phyloP scores from a whole-genome alignment of 1,140 invertebrate genomes.

The Macrobrachium nipponense region DNA sequence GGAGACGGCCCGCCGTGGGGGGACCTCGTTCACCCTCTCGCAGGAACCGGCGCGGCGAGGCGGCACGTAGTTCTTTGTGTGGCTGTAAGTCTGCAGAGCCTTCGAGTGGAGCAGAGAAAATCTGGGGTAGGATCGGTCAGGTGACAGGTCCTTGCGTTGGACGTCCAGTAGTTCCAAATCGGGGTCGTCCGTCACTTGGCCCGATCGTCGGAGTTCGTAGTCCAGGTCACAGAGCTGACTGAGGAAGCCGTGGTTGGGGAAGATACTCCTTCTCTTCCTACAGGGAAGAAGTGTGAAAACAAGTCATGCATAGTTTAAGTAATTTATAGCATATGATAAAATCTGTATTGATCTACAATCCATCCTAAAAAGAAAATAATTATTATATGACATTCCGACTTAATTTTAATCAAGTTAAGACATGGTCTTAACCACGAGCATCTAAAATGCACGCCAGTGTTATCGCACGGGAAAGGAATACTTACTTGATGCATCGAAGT shows the following conservation, averaged over 20 bases:
- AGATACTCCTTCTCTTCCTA: conserved; percentile 69
- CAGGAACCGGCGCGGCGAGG: conserved; percentile 32
- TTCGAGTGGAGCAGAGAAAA: conserved; percentile 34
- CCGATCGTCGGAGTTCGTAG: conserved; percentile 65
- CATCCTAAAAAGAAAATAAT: too few species aligned
- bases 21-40: conserved; percentile 42
- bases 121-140: conserved; percentile 34
- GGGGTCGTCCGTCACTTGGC: conserved; percentile 23
- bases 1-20: conserved; percentile 27
- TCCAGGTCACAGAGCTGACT: conserved; percentile 80
- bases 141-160: conserved; percentile 18
- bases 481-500: conserved; percentile 45
- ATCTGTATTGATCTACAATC: too few species aligned
- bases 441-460: not conserved
- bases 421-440: too few species aligned
- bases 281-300: conserved; percentile 15
- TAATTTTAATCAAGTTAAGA: too few species aligned
- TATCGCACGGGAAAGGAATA: not conserved
- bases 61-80: conserved; percentile 47
- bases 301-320: too few species aligned
- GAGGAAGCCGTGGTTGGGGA: conserved; percentile 84
- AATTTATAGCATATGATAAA: not conserved
- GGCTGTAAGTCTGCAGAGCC: conserved; percentile 41
- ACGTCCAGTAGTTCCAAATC: not conserved
- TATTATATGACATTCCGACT: too few species aligned